These are phyloP conservation scores for Pollenia angustigena DNA, from an alignment of 2,888 invertebrate genomes.

Conservation along the genomic window DNA sequence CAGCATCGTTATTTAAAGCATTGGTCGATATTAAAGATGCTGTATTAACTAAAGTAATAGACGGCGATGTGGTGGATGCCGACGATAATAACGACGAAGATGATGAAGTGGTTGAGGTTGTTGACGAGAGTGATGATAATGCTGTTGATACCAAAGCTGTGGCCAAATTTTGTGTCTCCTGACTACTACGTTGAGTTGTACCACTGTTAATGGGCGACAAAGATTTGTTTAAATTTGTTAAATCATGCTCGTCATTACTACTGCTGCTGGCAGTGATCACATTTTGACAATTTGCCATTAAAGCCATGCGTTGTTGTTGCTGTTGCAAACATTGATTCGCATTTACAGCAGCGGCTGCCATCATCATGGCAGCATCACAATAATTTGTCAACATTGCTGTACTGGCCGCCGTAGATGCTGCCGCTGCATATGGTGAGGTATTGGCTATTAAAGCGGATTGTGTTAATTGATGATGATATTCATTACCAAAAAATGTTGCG, in stretches of 20 bases:
- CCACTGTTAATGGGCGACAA: constrained; percentile 23
- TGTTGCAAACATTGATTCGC: constrained; percentile 83
- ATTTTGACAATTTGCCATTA: constrained; percentile 78
- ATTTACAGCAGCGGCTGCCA: constrained; percentile 83
- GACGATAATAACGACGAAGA: constrained; percentile 71
- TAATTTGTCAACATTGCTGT: constrained; percentile 83
- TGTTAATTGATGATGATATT: constrained; percentile 71
- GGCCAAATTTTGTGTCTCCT: constrained; percentile 58
- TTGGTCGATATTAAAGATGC: constrained; percentile 61
- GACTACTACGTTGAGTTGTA: constrained; percentile 9
- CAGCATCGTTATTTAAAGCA: constrained; percentile 27
- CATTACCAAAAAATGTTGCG: constrained; percentile 71
- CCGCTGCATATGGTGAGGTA: constrained; percentile 67
- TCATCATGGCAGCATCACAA: constrained; percentile 84
- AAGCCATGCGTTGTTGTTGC: constrained; percentile 80
- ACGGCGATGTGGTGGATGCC: constrained; percentile 47
- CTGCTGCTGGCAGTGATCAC: constrained; percentile 70
- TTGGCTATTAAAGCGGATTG: constrained; percentile 67
- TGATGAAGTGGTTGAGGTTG: constrained; percentile 76
- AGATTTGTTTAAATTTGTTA: constrained; percentile 67
- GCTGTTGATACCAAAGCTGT: constrained; percentile 74
- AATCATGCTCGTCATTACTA: constrained; percentile 61
- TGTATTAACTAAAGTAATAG: constrained; percentile 47
- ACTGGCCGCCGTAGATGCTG: constrained; percentile 73
- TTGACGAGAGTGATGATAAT: constrained; percentile 77